These are phyloP conservation scores for Sander vitreus DNA, from an alignment of 2,113 vertebrate genomes.

Conservation along the genomic window DNA sequence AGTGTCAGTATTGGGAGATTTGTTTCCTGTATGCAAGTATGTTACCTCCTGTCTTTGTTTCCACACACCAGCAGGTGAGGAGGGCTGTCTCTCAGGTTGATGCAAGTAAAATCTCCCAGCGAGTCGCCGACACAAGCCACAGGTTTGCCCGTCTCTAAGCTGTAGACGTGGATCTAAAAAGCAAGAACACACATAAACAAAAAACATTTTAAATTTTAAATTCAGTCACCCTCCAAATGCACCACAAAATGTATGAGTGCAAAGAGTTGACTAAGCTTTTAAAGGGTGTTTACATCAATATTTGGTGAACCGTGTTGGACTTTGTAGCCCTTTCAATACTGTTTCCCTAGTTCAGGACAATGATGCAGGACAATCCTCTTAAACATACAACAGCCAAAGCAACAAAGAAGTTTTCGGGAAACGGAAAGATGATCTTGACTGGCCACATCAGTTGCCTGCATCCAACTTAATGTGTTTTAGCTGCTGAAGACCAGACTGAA, in stretches of 20 bases:
- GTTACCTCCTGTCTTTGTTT: conserved; percentile 95
- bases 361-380: no score
- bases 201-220: background rate
- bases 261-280: background rate
- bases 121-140: conserved; percentile 88
- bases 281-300: background rate
- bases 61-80: conserved; percentile 92
- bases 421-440: no score
- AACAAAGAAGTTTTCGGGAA: no score
- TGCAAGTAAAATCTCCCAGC: conserved; percentile 90
- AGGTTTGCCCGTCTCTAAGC: conserved; percentile 88
- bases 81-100: conserved; percentile 89
- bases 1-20: background rate
- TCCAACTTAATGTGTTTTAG: no score
- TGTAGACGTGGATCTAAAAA: conserved; percentile 92
- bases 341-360: no score
- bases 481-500: no score
- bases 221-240: background rate
- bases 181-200: no score
- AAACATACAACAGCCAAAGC: no score
- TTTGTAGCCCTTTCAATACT: background rate
- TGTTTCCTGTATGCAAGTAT: background rate
- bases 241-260: background rate
- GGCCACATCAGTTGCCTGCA: no score
- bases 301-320: background rate